Percentiles rank a stretch among this genome's conserved stretches.
phyloP scores from a whole-genome alignment of 2,888 invertebrate species.

The Harmothoe impar region DNA sequence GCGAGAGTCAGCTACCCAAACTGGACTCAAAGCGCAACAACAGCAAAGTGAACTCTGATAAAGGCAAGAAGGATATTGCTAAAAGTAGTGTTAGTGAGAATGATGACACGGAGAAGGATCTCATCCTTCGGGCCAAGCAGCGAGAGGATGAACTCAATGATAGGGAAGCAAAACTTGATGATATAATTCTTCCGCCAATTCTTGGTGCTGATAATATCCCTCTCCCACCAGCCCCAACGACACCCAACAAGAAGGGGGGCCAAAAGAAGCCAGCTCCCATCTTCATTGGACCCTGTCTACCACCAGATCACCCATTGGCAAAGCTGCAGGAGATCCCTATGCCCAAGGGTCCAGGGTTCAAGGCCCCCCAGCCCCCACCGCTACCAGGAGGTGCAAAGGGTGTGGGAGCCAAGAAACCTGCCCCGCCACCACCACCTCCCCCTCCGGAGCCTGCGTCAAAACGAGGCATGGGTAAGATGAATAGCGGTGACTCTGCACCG shows the following conservation, averaged over 20 bases:
- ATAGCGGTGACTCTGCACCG: not conserved
- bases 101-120: not conserved
- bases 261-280: not conserved
- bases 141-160: conserved; percentile 60
- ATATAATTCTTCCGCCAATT: conserved; percentile 42
- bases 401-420: conserved; percentile 27
- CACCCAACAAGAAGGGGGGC: not conserved
- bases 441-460: conserved; percentile 51
- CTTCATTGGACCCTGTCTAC: conserved; percentile 70
- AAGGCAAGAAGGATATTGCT: not conserved
- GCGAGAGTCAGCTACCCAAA: not conserved
- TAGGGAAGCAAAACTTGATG: conserved; percentile 36
- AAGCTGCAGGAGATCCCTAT: conserved; percentile 67
- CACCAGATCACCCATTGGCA: conserved; percentile 66
- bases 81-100: not conserved
- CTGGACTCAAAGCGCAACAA: conserved; percentile 20
- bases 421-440: conserved; percentile 63
- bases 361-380: conserved; percentile 63
- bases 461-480: conserved; percentile 18
- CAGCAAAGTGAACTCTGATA: conserved; percentile 23
- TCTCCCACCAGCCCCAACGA: conserved; percentile 63
- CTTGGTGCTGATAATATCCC: conserved; percentile 65
- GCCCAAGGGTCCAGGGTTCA: conserved; percentile 67
- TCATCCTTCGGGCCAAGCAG: conserved; percentile 34
- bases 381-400: conserved; percentile 58